These are phyloP conservation scores for Epizoanthus illoricatus DNA, from an alignment of 92 coral and sea anemone species.

Conservation along the genomic window DNA sequence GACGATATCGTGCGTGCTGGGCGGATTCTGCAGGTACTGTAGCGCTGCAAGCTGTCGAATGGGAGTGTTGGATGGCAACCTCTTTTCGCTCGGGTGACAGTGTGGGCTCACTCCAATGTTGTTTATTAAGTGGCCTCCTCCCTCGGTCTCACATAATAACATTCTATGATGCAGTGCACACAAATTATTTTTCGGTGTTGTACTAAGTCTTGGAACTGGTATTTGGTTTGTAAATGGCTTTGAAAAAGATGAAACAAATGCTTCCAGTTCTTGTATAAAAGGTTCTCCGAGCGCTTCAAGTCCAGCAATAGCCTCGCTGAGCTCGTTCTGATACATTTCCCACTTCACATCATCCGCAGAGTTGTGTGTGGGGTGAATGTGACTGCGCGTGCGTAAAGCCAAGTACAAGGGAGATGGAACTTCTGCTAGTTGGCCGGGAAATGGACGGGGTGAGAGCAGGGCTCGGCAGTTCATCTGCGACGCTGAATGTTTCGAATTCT, in stretches of 20 bases:
- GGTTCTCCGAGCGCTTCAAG: constrained; percentile 1
- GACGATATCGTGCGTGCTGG: constrained; percentile 22
- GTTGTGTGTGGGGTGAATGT: background rate
- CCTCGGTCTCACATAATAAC: background rate
- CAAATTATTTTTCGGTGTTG: background rate
- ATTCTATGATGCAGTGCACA: background rate
- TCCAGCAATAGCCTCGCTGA: constrained; percentile 22
- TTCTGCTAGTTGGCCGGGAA: background rate
- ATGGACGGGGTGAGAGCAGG: background rate
- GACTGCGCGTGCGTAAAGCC: constrained; percentile 4
- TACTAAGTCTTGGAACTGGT: background rate
- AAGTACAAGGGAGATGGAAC: background rate
- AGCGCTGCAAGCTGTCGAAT: constrained; percentile 41
- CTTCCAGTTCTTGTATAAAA: background rate
- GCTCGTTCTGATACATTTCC: constrained; percentile 11
- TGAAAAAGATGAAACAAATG: background rate
- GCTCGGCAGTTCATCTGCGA: background rate
- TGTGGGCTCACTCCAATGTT: background rate
- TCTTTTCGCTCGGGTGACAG: background rate
- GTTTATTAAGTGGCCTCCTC: background rate
- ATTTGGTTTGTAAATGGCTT: background rate
- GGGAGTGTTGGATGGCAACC: constrained; percentile 15
- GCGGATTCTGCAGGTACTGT: constrained; percentile 35
- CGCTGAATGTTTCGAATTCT: background rate
- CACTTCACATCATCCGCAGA: constrained; percentile 3